phyloP scores from a whole-genome alignment of 2,888 invertebrate genomes.

The Tromatobia lineatoria region DNA sequence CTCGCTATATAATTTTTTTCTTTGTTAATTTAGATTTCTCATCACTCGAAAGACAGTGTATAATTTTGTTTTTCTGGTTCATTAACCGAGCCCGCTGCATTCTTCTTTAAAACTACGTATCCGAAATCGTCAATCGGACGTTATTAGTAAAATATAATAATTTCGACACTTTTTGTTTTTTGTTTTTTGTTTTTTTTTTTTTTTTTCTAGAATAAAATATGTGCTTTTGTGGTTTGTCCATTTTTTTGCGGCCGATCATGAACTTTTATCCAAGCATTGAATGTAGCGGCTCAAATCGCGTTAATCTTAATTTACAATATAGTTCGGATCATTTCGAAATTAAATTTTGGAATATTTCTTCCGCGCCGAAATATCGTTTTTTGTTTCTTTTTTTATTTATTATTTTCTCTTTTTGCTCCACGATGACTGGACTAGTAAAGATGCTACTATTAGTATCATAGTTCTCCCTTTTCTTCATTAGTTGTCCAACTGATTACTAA shows the following conservation, averaged over 20 bases:
- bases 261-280: constrained; percentile 63
- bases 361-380: constrained; percentile 32
- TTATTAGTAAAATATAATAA: constrained; percentile 80
- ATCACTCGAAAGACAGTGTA: constrained; percentile 65
- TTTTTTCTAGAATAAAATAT: constrained; percentile 70
- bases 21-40: constrained; percentile 24
- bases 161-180: constrained; percentile 71
- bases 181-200: constrained; percentile 32
- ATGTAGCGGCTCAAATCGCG: constrained; percentile 49
- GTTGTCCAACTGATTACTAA: constrained; percentile 15
- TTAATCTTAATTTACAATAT: constrained; percentile 50
- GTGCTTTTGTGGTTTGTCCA: constrained; percentile 53
- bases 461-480: constrained; percentile 1
- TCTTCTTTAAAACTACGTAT: constrained; percentile 61
- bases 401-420: constrained; percentile 25
- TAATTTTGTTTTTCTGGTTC: constrained; percentile 46
- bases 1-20: constrained; percentile 31
- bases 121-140: constrained; percentile 62
- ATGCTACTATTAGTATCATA: constrained; percentile 62
- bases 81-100: constrained; percentile 42
- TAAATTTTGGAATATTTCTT: constrained; percentile 48
- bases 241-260: constrained; percentile 40
- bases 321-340: constrained; percentile 26
- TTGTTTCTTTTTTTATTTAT: constrained; percentile 10
- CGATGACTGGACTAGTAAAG: constrained; percentile 66